Evolutionary conservation across 2,888 invertebrate genomes (phyloP).

Genomic region (Drosophila nr. perissopoda): DNA sequence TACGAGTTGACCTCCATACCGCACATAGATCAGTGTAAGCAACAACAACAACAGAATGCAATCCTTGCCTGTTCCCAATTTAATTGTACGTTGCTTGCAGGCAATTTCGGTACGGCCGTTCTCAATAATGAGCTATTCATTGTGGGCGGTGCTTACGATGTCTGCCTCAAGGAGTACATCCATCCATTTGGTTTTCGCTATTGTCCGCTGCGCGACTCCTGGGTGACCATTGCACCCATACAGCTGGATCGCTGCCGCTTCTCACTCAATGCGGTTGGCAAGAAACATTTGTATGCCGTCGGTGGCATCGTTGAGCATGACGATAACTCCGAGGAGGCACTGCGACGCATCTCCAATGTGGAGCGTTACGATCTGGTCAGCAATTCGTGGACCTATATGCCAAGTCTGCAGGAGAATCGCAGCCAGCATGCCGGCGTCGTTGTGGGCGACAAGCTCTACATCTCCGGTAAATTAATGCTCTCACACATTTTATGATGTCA

Average conservation of each 20-base stretch:
- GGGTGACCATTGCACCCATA: conserved; percentile 89
- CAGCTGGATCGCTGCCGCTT: conserved; percentile 88
- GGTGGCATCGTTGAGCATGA: conserved; percentile 88
- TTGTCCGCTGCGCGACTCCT: conserved; percentile 87
- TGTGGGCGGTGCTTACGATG: conserved; percentile 90
- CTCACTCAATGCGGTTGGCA: conserved; percentile 87
- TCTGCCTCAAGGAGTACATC: conserved; percentile 88
- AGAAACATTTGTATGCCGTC: conserved; percentile 86
- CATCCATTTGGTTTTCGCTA: conserved; percentile 90
- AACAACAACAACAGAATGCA: background rate
- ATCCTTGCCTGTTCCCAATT: background rate
- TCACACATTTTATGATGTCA: background rate
- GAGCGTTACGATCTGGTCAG: conserved; percentile 87
- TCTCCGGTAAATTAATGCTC: conserved; percentile 76
- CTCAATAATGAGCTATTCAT: conserved; percentile 89
- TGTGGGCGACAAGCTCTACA: conserved; percentile 80
- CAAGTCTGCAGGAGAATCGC: conserved; percentile 86
- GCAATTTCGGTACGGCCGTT: conserved; percentile 89
- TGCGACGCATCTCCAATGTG: conserved; percentile 84
- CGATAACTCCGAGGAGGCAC: conserved; percentile 82
- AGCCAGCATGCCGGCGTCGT: conserved; percentile 87
- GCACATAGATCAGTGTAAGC: conserved; percentile 89
- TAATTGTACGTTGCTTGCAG: conserved; percentile 34
- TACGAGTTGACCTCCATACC: conserved; percentile 89
- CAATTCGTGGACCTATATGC: conserved; percentile 87